Evolutionary conservation across 2,797 vertebrate genomes (phyloP).

Genomic region (Heliangelus exortis): DNA sequence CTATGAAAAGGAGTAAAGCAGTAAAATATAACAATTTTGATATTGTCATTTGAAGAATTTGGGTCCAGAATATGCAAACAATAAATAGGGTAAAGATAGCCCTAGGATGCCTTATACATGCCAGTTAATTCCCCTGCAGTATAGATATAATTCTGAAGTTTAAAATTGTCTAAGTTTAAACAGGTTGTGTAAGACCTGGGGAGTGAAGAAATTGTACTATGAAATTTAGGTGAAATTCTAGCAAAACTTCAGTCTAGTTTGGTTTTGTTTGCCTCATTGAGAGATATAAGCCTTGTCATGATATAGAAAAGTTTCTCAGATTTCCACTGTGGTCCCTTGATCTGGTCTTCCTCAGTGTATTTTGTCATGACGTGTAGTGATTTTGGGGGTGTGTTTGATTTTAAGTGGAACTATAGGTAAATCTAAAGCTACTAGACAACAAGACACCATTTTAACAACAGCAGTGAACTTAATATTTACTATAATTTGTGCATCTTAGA

Average conservation of each 20-base stretch:
- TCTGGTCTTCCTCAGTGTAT: not conserved
- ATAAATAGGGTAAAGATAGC: not conserved
- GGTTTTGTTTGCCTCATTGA: not conserved
- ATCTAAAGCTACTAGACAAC: not conserved
- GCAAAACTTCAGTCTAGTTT: not conserved
- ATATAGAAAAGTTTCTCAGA: constrained; percentile 16
- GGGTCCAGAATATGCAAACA: not conserved
- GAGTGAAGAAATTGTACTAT: not conserved
- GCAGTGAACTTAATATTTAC: not conserved
- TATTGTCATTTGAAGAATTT: constrained; percentile 25
- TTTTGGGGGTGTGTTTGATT: constrained; percentile 15
- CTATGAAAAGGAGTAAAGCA: not conserved
- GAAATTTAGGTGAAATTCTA: not conserved
- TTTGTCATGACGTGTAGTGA: not conserved
- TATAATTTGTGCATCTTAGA: constrained; percentile 1
- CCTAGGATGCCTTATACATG: not conserved
- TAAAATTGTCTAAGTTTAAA: constrained; percentile 14
- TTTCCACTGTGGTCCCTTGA: not conserved
- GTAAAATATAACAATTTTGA: constrained; percentile 17
- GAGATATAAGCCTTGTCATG: not conserved
- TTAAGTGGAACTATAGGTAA: not conserved
- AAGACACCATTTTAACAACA: not conserved
- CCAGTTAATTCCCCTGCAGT: not conserved
- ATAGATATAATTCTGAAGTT: not conserved
- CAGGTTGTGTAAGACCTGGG: not conserved